A percentile compares a stretch with the other conserved stretches of the same genome.
Evolutionary conservation across 2,113 vertebrate species (phyloP).

Genomic region (Poeciliopsis occidentalis): DNA sequence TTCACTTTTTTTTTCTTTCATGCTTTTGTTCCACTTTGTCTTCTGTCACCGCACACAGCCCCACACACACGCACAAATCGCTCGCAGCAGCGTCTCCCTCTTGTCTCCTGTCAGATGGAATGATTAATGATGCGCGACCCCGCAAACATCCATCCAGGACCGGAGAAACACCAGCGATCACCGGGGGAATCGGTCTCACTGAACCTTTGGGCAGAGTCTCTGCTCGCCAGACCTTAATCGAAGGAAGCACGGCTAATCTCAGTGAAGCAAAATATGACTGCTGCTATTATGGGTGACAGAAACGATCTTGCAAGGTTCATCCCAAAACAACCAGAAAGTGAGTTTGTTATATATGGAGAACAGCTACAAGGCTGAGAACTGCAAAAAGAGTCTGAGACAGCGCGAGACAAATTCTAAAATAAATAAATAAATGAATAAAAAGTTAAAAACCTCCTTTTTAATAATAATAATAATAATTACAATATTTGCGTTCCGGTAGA

Average conservation of each 20-base stretch:
- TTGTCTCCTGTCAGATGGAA: constrained; percentile 54
- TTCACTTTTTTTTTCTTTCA: background rate
- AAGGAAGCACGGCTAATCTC: constrained; percentile 19
- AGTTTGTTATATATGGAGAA: background rate
- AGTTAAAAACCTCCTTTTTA: too few relatives aligned
- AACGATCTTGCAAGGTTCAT: background rate
- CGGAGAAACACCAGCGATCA: constrained; percentile 50
- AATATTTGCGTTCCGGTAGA: background rate
- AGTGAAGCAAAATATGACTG: background rate
- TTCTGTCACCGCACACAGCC: background rate
- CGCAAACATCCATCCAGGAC: constrained; percentile 61
- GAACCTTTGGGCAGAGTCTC: constrained; percentile 24
- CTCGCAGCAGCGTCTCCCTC: constrained; percentile 18
- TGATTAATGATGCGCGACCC: constrained; percentile 71
- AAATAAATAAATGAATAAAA: background rate
- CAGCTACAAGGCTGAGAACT: background rate
- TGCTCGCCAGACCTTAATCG: constrained; percentile 38
- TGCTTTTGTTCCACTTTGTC: background rate
- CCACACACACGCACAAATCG: background rate
- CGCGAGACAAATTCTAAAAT: background rate
- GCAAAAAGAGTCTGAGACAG: background rate
- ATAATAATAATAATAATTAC: too few relatives aligned
- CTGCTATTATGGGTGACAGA: background rate
- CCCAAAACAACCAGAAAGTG: background rate
- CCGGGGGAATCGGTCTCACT: constrained; percentile 53